These are phyloP conservation scores for Rosalia funebris DNA, from an alignment of 2,888 invertebrate species.

Conservation along the genomic window DNA sequence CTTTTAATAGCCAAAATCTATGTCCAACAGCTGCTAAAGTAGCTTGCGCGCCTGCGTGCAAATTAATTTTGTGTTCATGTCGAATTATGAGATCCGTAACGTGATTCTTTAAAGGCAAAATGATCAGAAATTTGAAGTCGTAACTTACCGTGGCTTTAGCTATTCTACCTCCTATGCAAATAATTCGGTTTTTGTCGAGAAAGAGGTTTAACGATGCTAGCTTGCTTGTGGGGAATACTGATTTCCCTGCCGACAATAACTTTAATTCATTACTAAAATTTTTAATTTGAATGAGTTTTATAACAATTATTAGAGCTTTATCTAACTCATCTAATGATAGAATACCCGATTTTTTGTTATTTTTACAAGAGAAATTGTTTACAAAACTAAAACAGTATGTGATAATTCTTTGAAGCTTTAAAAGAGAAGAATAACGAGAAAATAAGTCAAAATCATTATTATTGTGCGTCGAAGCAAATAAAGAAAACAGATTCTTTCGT, in stretches of 20 bases:
- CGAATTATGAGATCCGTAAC: not conserved
- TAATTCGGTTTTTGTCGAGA: slow-evolving; percentile 10
- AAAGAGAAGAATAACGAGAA: not conserved
- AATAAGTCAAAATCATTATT: slow-evolving; percentile 6
- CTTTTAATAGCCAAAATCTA: not conserved
- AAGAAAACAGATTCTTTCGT: not conserved
- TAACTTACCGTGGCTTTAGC: slow-evolving; percentile 15
- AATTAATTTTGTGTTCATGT: not conserved
- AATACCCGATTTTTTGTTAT: not conserved
- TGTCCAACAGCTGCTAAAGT: not conserved
- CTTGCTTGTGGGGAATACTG: slow-evolving; percentile 10
- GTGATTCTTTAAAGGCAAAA: slow-evolving; percentile 22
- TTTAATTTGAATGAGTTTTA: not conserved
- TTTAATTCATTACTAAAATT: not conserved
- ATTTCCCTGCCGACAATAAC: too few species aligned
- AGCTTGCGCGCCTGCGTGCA: not conserved
- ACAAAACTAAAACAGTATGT: slow-evolving; percentile 5
- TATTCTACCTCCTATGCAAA: slow-evolving; percentile 31
- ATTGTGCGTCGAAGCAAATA: not conserved
- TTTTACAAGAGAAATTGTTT: not conserved
- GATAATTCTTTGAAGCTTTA: not conserved
- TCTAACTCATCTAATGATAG: not conserved
- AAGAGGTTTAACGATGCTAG: slow-evolving; percentile 23
- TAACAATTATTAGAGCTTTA: not conserved
- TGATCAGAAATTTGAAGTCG: slow-evolving; percentile 18